Conservation (phyloP, 2,113 vertebrate species). For the Dipodomys stephensi region DNA sequence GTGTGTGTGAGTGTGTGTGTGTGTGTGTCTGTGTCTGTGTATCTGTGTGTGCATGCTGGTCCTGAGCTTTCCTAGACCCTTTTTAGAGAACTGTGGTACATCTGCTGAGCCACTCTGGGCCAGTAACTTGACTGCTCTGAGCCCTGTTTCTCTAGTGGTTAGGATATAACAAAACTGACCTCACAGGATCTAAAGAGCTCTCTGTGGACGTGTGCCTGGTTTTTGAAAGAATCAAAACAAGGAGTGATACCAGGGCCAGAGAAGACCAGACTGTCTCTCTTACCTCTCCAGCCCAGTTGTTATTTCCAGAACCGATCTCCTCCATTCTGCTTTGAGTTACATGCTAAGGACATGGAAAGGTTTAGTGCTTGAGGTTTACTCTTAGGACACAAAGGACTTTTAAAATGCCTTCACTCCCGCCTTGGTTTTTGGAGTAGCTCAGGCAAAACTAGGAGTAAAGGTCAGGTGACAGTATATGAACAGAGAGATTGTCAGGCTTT, state of each 20-base stretch:
- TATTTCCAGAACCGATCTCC: not conserved
- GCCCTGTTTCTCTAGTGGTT: not conserved
- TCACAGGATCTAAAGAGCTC: not conserved
- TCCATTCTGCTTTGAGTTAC: not conserved
- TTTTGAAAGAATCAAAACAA: not conserved
- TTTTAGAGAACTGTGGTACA: not conserved
- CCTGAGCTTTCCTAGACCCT: too few species aligned
- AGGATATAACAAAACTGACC: not conserved
- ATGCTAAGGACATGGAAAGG: not conserved
- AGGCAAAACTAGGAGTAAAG: not conserved
- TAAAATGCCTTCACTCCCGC: not conserved
- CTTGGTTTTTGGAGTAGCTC: constrained; percentile 32
- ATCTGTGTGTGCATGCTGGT: too few species aligned
- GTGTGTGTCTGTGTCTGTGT: too few species aligned
- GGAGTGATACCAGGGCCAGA: not conserved
- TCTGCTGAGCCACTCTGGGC: not conserved
- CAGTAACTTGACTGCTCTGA: not conserved
- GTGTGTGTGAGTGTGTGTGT: too few species aligned
- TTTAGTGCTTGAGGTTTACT: not conserved
- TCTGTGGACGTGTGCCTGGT: not conserved
- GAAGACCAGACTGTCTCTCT: not conserved
- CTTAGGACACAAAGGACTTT: not conserved
- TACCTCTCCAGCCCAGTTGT: not conserved
- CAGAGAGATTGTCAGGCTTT: not conserved
- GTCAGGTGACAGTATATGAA: not conserved